Conservation (phyloP, 1,140 invertebrate species). For the Rhagoletis pomonella region DNA sequence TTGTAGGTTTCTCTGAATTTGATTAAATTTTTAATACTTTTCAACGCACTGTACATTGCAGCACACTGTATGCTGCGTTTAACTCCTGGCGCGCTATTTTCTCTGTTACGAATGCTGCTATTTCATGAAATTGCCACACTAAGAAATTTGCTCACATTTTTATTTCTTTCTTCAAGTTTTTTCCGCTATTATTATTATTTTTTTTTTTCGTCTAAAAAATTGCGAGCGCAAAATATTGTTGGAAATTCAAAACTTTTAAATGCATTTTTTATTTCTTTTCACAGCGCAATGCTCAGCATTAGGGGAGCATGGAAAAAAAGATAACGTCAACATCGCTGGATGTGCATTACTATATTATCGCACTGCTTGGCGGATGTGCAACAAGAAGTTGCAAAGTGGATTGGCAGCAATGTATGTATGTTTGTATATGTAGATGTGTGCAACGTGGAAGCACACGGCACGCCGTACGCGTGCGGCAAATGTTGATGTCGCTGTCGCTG, state of each 20-base stretch:
- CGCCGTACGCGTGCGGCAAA: not conserved
- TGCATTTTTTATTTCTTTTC: not conserved
- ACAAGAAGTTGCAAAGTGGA: slow-evolving; percentile 11
- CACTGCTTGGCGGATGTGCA: slow-evolving; percentile 4
- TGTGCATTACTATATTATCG: slow-evolving; percentile 45
- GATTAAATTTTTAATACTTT: no score
- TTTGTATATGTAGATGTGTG: not conserved
- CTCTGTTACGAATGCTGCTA: not conserved
- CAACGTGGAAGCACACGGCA: not conserved
- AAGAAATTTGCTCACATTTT: not conserved
- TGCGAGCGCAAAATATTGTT: slow-evolving; percentile 16
- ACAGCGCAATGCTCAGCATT: not conserved
- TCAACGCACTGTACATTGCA: not conserved
- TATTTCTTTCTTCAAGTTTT: not conserved
- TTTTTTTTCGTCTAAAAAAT: not conserved
- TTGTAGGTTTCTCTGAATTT: no score
- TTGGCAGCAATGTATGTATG: not conserved
- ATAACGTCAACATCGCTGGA: slow-evolving; percentile 1
- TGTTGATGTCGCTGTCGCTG: not conserved
- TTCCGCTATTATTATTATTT: not conserved
- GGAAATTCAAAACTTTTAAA: slow-evolving; percentile 9
- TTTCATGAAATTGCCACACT: not conserved
- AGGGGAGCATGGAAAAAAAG: not conserved
- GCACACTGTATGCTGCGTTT: not conserved
- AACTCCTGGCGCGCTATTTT: not conserved